Evolutionary conservation across 2,888 invertebrate genomes (phyloP), one percentile per base, ranked within the genome.

Genomic region (Xanthorhoe spadicearia): DNA sequence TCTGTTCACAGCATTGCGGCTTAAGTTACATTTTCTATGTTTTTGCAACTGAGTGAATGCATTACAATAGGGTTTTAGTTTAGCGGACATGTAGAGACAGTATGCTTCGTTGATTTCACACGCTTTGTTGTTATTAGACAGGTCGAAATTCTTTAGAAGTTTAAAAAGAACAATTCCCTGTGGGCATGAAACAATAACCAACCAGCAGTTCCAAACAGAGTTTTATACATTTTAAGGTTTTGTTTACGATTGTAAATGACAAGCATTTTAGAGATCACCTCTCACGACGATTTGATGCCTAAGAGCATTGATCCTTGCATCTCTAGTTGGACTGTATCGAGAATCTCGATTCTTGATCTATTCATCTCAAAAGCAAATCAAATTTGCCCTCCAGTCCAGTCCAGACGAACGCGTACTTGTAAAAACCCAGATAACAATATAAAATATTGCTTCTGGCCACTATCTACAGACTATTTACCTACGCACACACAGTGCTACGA

Each of bases 1-100:
- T 68, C 63, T 50, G 64, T 65, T 58, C 52, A 62, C 66, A 60
- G 19, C 38, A 43, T 48, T 61, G 58, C 23, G 61, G 70, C 72
- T 75, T 76, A 73, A 70, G 72, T 80, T 77, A 75, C 79, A 70
- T 68, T 72, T 65, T 57, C 69, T 72, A 76, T 76, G 79, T 78
- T 78, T 78, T 80, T 77, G 76, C 77, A 73, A 70, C 75, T 77
- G 77, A 43, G 19, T 48, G 48, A 78, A 74, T 78, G 77, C 67
- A 74, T 74, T 74, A 76, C 73, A 79, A 81, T 75, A 64, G 71
- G 67, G 68, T 69, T 71, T 68, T 9, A 48, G 61, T 71, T 68
- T 9, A 48, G 61, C 61, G 50, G 70, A 65, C 69, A 57, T 35
- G 46, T 38, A 50, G 19, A 64, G 32, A 53, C 53, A 48, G 48